phyloP scores from a whole-genome alignment of 2,113 vertebrate genomes.

The Pterocles burchelli region DNA sequence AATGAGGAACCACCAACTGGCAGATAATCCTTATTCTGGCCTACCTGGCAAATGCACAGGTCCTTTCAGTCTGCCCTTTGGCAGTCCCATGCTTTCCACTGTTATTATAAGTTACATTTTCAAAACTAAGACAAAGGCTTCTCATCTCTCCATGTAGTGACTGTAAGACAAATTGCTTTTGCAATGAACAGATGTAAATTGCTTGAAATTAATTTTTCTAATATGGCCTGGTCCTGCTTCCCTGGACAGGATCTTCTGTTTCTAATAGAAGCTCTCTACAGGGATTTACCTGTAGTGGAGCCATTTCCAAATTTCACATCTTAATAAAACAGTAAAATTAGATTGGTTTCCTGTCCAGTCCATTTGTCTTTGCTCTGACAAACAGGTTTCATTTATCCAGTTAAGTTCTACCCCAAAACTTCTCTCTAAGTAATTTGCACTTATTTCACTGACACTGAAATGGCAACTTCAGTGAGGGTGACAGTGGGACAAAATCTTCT shows the following conservation, averaged over 20 bases:
- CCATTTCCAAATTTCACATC: conserved; percentile 14
- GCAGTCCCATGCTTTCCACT: not conserved
- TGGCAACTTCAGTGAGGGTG: not conserved
- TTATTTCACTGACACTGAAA: not conserved
- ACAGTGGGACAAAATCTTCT: not conserved
- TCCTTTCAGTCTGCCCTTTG: not conserved
- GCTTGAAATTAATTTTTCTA: not conserved
- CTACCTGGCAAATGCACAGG: accelerated
- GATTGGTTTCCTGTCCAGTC: not conserved
- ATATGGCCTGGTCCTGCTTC: not conserved
- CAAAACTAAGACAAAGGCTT: not conserved
- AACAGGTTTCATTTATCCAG: not conserved
- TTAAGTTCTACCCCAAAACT: not conserved
- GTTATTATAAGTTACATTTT: not conserved
- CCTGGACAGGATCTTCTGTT: not conserved
- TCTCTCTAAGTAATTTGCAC: not conserved
- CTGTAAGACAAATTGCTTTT: not conserved
- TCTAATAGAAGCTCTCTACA: not conserved
- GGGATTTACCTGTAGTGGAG: not conserved
- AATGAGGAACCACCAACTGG: not conserved
- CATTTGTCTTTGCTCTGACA: not conserved
- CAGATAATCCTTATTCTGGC: not conserved
- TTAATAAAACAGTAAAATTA: conserved; percentile 15
- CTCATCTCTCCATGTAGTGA: not conserved
- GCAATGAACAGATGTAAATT: not conserved